Percentiles rank a stretch among this genome's conserved stretches.
phyloP scores from a whole-genome alignment of 2,113 vertebrate genomes.

The Helogale parvula region DNA sequence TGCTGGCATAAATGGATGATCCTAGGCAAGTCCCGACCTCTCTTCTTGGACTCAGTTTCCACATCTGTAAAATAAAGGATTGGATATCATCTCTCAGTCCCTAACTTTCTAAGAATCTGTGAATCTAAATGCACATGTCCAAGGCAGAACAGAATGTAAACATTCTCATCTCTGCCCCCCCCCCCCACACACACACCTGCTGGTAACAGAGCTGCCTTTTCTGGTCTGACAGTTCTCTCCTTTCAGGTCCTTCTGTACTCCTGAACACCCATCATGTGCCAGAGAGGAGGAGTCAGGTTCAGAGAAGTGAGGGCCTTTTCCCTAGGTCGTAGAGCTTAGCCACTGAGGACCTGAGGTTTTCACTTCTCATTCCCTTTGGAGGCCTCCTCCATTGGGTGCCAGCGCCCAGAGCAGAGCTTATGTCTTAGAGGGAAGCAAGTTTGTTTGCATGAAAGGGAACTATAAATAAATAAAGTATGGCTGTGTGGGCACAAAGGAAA shows the following conservation, averaged over 20 bases:
- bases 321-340: not conserved
- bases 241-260: not conserved
- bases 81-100: not conserved
- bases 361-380: constrained; percentile 14
- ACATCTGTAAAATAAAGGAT: not conserved
- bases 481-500: not conserved
- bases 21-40: not conserved
- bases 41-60: not conserved
- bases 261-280: not conserved
- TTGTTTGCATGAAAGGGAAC: constrained; percentile 51
- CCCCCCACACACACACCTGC: not conserved
- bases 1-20: not conserved
- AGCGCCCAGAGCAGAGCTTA: not conserved
- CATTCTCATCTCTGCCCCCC: not conserved
- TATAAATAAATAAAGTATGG: constrained; percentile 61
- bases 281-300: not conserved
- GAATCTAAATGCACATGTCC: not conserved
- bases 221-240: not conserved
- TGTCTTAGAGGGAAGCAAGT: constrained; percentile 29
- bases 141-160: not conserved
- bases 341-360: not conserved
- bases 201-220: not conserved
- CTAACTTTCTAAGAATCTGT: not conserved
- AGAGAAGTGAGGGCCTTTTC: not conserved
- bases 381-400: not conserved